Percentiles rank a stretch among this genome's conserved stretches.
Conservation (phyloP, 2,113 vertebrate genomes). For the Dendrocopos noguchii region DNA sequence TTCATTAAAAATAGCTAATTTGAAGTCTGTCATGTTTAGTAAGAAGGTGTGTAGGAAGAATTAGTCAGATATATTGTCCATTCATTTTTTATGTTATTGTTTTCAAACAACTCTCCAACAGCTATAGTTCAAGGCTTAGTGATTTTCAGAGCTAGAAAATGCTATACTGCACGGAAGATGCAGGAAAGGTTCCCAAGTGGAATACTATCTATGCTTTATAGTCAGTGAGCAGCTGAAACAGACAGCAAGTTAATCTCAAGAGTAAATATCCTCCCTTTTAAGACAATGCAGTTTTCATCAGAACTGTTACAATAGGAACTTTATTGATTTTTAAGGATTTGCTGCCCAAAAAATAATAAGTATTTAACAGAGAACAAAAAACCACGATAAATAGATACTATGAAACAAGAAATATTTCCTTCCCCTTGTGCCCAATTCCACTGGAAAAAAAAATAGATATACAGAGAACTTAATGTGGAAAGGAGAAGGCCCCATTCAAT, state of each 20-base stretch:
- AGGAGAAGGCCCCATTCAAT: background rate
- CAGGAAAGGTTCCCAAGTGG: rapidly evolving
- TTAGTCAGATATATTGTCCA: background rate
- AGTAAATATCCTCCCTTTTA: background rate
- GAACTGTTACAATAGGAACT: background rate
- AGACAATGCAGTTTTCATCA: background rate
- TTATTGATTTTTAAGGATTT: background rate
- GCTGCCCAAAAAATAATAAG: background rate
- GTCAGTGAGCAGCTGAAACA: background rate
- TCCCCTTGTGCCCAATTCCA: rapidly evolving
- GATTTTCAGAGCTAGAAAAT: background rate
- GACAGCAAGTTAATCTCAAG: background rate
- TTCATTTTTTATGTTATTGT: background rate
- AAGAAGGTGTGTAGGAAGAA: background rate
- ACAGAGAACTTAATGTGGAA: rapidly evolving
- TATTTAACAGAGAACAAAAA: background rate
- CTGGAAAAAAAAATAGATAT: background rate
- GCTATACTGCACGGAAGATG: background rate
- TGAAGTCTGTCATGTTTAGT: background rate
- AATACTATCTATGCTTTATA: background rate
- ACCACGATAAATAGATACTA: background rate
- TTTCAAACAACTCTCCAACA: background rate
- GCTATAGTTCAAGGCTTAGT: background rate
- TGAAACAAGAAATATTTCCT: background rate
- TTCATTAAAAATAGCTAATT: background rate